Evolutionary conservation across 2,888 invertebrate genomes (phyloP), one percentile per base, ranked within the genome.

Genomic region (Thysanoteuthis rhombus): DNA sequence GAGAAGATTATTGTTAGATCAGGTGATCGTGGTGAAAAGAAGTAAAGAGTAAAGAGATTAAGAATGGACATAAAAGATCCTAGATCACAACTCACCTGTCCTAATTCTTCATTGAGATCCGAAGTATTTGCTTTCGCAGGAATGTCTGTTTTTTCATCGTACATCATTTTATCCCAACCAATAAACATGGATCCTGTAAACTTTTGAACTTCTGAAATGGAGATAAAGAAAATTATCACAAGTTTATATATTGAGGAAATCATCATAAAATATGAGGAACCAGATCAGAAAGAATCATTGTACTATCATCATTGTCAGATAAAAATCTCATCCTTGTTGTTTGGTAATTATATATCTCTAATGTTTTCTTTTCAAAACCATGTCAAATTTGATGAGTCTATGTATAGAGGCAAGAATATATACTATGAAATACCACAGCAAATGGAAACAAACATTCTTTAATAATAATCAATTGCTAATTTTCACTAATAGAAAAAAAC

Each of bases 41-140:
- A 42, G 16, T 42, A 16, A 42, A 42, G 42, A 32, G 8, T n/a
- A n/a, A n/a, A n/a, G n/a, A n/a, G 25, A 58, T 58, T 32, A 58
- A 58, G 28, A 58, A 32, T 28, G 32, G 25, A 58, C 32, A 19
- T 75, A 75, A 75, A n/a, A 75, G n/a, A 75, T n/a, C 4, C 19
- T 22, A 25, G 25, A 52, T 25, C 4, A 3, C 36, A n/a, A 92
- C 95, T 94, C 94, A 97, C 97, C 97, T 98, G 98, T 0, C 98
- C 98, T 92, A 99, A 97, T 95, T 98, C 98, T 96, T 98, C 98
- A 97, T 98, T 98, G 16, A 98, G 97, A 96, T 98, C 98, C 0
- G 98, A 98, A 0, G 98, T 98, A 96, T 98, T 98, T 1, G 98
- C 98, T 93, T 98, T 97, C 0, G 98, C 98, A 0, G 98, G 97